Evolutionary conservation across 2,797 vertebrate species (phyloP), one percentile per base, ranked within the genome.

Genomic region (Amblyopsis hoosieri): DNA sequence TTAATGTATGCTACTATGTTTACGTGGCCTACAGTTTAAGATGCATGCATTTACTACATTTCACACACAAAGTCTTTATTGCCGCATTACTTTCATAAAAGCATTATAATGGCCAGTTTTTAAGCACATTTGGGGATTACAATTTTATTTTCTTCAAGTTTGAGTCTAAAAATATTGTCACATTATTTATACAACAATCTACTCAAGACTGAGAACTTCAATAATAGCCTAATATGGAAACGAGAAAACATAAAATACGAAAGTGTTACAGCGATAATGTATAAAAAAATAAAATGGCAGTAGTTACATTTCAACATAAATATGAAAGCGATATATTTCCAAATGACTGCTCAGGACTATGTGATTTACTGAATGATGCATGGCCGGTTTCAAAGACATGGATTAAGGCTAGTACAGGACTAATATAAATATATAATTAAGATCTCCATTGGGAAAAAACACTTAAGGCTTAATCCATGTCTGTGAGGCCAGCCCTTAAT

Each of bases 221-320:
- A 81, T 74, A 75, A 67, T 33, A 84, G 3, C 83, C 63, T 79
- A 73, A 81, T 70, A 73, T 77, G 77, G 82, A 81, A 77, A 85
- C 75, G 76, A 83, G 76, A 61, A 79, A 80, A 75, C 54, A 68
- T 85, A 57, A 80, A 82, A 67, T 72, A 70, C 73, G 60, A 79
- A 64, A 79, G 87, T 72, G 69, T 79, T 88, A 89, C 85, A 91
- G 74, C 78, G 71, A 75, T 81, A 78, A 75, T 76, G 80, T 87
- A 86, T 82, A 86, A 73, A 93, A 90, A 90, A 92, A 91, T 90
- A 82, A 89, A 92, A 93, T 93, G 93, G 93, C 92, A 92, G 90
- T 91, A 85, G 83, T 82, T 81, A 61, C 83, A 84, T 89, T 89
- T 89, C 66, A 90, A 87, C 84, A 89, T 92, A 76, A 91, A 73